Percentiles rank a stretch among this genome's conserved stretches.
phyloP scores from a whole-genome alignment of 2,113 vertebrate genomes.

The Gallinago paraguaiae region DNA sequence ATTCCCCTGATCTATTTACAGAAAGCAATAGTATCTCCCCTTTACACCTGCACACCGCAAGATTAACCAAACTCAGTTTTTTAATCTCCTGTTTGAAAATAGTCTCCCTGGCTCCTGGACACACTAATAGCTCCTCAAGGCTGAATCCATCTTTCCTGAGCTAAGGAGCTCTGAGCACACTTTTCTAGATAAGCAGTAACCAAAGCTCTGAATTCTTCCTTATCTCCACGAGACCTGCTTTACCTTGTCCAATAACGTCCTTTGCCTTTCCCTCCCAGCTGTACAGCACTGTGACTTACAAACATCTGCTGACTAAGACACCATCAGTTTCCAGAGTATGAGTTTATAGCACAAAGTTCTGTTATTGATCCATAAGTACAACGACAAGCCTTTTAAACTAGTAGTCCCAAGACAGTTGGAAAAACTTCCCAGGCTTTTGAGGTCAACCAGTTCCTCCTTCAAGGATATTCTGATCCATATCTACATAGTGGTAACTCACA shows the following conservation, averaged over 20 bases:
- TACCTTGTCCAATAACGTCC: background rate
- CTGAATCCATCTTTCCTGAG: background rate
- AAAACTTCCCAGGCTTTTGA: background rate
- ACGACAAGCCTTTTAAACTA: background rate
- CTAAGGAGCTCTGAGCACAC: background rate
- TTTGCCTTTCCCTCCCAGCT: background rate
- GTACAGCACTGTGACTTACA: background rate
- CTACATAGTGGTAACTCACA: background rate
- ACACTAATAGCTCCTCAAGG: background rate
- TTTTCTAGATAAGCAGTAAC: background rate
- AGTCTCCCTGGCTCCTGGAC: background rate
- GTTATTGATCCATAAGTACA: background rate
- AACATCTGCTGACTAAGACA: background rate
- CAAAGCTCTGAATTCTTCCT: background rate
- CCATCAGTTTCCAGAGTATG: background rate
- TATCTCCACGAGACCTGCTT: background rate
- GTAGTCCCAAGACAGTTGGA: background rate
- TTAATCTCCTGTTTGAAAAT: background rate
- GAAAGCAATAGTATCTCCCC: background rate
- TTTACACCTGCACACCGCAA: background rate
- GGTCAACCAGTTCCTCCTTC: background rate
- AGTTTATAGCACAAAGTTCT: background rate
- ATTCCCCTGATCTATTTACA: background rate
- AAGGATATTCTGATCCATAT: background rate
- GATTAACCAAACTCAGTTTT: background rate